Conservation (phyloP, 2,113 vertebrate species). For the Etheostoma spectabile region DNA sequence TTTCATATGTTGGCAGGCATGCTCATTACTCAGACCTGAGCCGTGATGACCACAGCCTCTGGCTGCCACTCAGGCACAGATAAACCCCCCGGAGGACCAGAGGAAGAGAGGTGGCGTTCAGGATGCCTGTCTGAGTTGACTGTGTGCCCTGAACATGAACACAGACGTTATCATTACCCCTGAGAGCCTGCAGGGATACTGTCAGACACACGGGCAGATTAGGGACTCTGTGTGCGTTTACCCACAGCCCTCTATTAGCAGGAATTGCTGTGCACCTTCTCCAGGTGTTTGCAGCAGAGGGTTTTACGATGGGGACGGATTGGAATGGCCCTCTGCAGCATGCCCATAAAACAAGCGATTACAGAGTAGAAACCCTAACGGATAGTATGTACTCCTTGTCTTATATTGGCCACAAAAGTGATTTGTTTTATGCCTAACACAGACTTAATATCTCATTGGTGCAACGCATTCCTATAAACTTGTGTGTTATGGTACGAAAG, state of each 20-base stretch:
- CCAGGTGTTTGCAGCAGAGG: constrained; percentile 76
- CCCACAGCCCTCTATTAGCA: constrained; percentile 46
- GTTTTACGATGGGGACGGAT: constrained; percentile 77
- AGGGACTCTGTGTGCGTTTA: constrained; percentile 21
- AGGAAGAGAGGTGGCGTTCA: constrained; percentile 32
- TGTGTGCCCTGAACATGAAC: constrained; percentile 48
- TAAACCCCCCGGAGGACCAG: constrained; percentile 44
- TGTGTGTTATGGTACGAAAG: too few relatives aligned
- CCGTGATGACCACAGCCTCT: constrained; percentile 34
- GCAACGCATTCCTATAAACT: too few relatives aligned
- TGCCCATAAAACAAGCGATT: background rate
- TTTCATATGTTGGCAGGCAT: too few relatives aligned
- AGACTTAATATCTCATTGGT: too few relatives aligned
- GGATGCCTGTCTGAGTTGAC: constrained; percentile 54
- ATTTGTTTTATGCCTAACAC: too few relatives aligned
- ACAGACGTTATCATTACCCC: constrained; percentile 62
- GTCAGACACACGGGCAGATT: constrained; percentile 40
- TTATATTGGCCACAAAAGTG: too few relatives aligned
- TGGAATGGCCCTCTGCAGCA: constrained; percentile 74
- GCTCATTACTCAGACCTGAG: constrained; percentile 11
- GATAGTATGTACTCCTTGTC: too few relatives aligned
- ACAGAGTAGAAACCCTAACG: too few relatives aligned
- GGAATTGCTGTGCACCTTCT: constrained; percentile 51
- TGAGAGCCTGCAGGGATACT: constrained; percentile 46
- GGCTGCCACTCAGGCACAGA: constrained; percentile 37